Evolutionary conservation across 2,113 vertebrate genomes (phyloP).

Genomic region (Tringa solitaria): DNA sequence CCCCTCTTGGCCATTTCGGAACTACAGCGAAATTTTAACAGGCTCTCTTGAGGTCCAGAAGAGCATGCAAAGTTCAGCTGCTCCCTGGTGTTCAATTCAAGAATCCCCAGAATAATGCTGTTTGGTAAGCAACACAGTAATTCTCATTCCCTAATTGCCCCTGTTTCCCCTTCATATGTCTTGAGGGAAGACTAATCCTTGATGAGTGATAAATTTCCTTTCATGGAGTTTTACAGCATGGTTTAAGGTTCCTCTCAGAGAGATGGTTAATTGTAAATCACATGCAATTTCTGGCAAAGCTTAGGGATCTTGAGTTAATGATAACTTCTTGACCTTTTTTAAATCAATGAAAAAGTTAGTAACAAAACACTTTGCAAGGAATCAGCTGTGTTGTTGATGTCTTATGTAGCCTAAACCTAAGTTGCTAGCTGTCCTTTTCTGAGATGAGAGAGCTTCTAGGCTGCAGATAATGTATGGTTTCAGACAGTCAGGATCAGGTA

Average conservation of each 20-base stretch:
- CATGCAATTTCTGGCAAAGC: conserved; percentile 13
- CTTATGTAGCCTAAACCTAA: background rate
- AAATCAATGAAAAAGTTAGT: background rate
- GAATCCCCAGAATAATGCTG: conserved; percentile 6
- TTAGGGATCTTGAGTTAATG: background rate
- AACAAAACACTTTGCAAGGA: background rate
- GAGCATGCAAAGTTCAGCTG: conserved; percentile 23
- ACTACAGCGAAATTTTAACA: conserved; percentile 40
- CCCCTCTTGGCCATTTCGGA: background rate
- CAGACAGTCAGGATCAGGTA: background rate
- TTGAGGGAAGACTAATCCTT: conserved; percentile 5
- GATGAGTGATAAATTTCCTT: background rate
- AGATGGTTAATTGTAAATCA: conserved; percentile 45
- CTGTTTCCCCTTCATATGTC: background rate
- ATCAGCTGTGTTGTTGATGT: background rate
- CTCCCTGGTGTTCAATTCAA: background rate
- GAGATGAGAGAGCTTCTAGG: background rate
- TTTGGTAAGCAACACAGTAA: background rate
- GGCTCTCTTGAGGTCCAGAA: conserved; percentile 38
- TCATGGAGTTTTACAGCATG: conserved; percentile 4
- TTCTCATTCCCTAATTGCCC: background rate
- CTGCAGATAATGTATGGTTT: background rate
- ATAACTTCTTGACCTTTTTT: background rate
- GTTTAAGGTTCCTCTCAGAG: background rate
- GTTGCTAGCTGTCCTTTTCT: background rate